phyloP scores from a whole-genome alignment of 2,113 vertebrate species.

The Capreolus pygargus region DNA sequence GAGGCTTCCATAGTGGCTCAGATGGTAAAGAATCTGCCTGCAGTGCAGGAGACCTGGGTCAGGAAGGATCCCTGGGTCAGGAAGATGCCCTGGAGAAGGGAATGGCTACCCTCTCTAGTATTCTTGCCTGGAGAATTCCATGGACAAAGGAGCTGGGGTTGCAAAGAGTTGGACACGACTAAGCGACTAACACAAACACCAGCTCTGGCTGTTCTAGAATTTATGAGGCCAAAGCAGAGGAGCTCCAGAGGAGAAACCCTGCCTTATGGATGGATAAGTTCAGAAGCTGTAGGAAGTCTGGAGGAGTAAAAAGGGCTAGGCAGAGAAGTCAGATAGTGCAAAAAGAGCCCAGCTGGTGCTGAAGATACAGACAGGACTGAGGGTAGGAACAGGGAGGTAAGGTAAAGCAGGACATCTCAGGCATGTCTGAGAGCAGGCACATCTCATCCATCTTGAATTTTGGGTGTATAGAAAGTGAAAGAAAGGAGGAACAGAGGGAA shows the following conservation, averaged over 20 bases:
- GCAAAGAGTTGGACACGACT: not conserved
- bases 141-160: not conserved
- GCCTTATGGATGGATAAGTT: not conserved
- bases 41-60: not conserved
- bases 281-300: not conserved
- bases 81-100: not conserved
- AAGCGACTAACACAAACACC: not conserved
- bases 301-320: not conserved
- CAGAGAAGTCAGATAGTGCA: not conserved
- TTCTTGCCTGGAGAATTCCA: not conserved
- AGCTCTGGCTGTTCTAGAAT: not conserved
- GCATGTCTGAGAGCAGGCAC: not conserved
- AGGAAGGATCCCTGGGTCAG: not conserved
- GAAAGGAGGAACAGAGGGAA: not conserved
- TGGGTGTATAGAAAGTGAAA: no score
- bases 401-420: not conserved
- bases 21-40: not conserved
- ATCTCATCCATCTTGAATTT: not conserved
- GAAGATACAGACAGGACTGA: not conserved
- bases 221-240: not conserved
- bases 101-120: not conserved
- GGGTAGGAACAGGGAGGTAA: not conserved
- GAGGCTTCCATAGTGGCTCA: not conserved
- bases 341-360: not conserved
- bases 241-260: not conserved